Evolutionary conservation across 2,113 vertebrate genomes (phyloP).

Genomic region (Chrysochloris asiatica): DNA sequence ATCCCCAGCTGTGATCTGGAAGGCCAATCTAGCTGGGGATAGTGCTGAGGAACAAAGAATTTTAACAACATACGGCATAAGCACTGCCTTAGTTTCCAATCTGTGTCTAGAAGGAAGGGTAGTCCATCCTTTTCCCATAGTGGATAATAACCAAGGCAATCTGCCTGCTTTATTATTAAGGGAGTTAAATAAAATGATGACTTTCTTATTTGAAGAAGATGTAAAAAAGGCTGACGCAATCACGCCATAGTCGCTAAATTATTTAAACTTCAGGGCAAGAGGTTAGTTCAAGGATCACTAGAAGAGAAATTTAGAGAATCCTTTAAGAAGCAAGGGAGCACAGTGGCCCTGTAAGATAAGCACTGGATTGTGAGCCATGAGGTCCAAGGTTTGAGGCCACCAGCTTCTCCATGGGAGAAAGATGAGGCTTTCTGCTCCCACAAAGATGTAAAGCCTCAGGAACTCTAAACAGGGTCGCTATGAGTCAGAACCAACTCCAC

Average conservation of each 20-base stretch:
- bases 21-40: neutral
- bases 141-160: neutral
- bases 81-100: neutral
- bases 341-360: too few species aligned
- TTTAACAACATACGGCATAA: neutral
- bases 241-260: conserved; percentile 2
- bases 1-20: neutral
- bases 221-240: neutral
- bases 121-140: neutral
- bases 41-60: neutral
- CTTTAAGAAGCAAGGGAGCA: conserved; percentile 21
- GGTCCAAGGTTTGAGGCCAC: too few species aligned
- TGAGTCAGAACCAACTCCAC: too few species aligned
- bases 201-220: neutral
- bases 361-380: too few species aligned
- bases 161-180: neutral
- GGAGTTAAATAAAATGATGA: neutral
- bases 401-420: too few species aligned
- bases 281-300: conserved; percentile 3
- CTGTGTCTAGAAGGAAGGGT: neutral
- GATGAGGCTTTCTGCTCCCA: too few species aligned
- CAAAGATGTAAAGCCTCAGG: too few species aligned
- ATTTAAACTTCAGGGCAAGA: neutral
- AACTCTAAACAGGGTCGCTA: too few species aligned
- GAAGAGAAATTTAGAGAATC: neutral